Evolutionary conservation across 2,113 vertebrate species (phyloP).

Genomic region (Mobula birostris): DNA sequence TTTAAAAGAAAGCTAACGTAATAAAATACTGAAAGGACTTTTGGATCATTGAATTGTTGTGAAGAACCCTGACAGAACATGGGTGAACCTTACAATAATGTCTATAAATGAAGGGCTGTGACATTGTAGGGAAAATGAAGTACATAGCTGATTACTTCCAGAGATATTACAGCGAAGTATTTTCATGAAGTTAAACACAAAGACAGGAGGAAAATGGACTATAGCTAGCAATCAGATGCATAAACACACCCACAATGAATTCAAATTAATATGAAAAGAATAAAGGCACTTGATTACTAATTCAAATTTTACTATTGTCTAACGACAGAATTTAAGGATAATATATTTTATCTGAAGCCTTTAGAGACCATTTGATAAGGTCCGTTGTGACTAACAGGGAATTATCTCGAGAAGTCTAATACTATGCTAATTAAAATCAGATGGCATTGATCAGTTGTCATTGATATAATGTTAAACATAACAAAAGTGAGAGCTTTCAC

Average conservation of each 20-base stretch:
- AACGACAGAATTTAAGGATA: background rate
- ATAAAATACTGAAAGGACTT: background rate
- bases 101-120: background rate
- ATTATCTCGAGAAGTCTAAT: too few species aligned
- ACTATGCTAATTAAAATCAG: background rate
- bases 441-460: background rate
- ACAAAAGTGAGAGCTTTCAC: background rate
- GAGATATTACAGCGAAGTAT: background rate
- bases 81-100: background rate
- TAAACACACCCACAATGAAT: background rate
- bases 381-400: background rate
- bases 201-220: background rate
- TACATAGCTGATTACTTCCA: background rate
- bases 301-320: background rate
- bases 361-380: background rate
- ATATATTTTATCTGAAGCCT: background rate
- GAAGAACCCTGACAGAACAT: background rate
- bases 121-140: background rate
- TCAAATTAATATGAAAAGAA: background rate
- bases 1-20: background rate
- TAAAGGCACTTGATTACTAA: background rate
- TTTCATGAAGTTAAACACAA: background rate
- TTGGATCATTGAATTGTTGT: background rate
- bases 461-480: background rate
- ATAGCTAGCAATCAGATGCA: background rate